Conservation (phyloP, 2,113 vertebrate genomes). For the Acrocephalus kingi region DNA sequence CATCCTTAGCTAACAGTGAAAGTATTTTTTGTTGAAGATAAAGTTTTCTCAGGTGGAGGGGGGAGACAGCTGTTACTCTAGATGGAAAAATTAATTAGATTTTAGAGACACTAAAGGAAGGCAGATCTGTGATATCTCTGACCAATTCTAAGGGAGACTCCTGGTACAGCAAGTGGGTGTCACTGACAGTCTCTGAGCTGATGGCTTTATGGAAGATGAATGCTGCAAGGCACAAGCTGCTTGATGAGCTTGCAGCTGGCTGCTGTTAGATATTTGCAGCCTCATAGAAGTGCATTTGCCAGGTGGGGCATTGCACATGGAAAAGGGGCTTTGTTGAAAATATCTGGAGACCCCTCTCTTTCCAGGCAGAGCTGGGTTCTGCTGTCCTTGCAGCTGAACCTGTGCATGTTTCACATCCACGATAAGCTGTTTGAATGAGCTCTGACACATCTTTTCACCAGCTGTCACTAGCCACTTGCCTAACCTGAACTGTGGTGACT, state of each 20-base stretch:
- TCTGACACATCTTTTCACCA: background rate
- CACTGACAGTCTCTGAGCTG: background rate
- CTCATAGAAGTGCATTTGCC: background rate
- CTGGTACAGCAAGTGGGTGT: no score
- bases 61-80: background rate
- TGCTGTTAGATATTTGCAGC: accelerated
- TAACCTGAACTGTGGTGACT: background rate
- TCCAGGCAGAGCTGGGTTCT: background rate
- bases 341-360: background rate
- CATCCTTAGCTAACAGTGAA: background rate
- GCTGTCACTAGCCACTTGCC: background rate
- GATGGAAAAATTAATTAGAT: background rate
- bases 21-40: background rate
- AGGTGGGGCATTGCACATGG: background rate
- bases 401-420: background rate
- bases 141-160: background rate
- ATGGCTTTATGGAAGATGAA: background rate
- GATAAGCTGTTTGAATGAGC: background rate
- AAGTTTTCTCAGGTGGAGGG: background rate
- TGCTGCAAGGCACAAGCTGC: accelerated
- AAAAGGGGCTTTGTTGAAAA: background rate
- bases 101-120: background rate
- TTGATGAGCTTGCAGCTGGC: background rate
- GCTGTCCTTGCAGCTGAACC: background rate
- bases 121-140: background rate